Base-by-base conservation (phyloP, 2,113 vertebrate genomes). In the Struthio camelus region DNA sequence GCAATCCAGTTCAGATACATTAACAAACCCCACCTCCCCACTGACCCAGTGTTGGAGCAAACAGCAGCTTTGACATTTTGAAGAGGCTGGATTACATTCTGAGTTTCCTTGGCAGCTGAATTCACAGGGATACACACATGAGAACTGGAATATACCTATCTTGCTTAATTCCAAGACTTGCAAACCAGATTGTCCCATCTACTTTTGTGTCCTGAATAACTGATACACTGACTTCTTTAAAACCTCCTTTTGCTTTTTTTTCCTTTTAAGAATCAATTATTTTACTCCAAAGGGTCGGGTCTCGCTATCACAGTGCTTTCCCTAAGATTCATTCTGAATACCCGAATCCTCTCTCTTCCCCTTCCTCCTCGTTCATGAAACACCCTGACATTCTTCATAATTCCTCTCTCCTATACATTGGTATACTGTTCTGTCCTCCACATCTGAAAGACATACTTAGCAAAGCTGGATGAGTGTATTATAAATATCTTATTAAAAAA, bases 81-180 rank as follows among this genome's bases (percentile, higher is more conserved):
- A 40, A 20, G 7, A 64, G 20, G 23, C 1, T 34, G 46, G 16
- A 50, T 54, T 3, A 0, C 1, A n/a, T 5, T 9, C 34, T 36
- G 66, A 75, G 14, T 32, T 85, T 85, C 56, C 56, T 48, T 10
- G 65, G 11, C 75, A 66, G 50, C 50, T 91, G 67, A 67, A 64
- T 54, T 81, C 59, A 61, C 19, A 27, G 73, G 64, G 42, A 48
- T 62, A 56, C 4, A 77, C 51, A 22, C 34, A 44, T 75, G 42
- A 81, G 54, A 72, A 51, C 3, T 62, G 81, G 61, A 46, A 58
- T 30, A 70, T 5, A 11, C 10, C 40, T 34, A 28, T 14, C 36
- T 70, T 42, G 11, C 38, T 81, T 48, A 62, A 4, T 38, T 40
- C 56, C 7, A 6, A 59, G 40, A n/a, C 38, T 53, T 64, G 64